Conservation (phyloP, 2,888 invertebrate species). For the Diarsia dahlii region DNA sequence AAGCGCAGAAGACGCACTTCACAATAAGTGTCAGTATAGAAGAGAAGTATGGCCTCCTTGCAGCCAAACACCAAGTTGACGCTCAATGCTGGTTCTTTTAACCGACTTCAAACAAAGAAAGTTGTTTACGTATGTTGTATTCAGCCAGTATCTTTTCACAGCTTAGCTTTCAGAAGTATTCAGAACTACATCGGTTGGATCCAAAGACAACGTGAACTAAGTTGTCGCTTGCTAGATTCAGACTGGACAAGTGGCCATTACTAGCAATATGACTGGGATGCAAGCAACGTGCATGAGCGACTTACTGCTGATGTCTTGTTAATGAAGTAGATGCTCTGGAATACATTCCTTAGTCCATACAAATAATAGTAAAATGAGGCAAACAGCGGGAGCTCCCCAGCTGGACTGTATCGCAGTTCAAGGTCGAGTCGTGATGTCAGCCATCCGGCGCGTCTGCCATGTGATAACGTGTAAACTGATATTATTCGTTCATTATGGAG, state of each 20-base stretch:
- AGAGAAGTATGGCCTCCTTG: not conserved
- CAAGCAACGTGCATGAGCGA: not conserved
- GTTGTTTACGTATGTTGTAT: not conserved
- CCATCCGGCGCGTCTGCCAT: not conserved
- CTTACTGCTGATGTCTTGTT: not conserved
- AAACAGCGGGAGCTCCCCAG: not conserved
- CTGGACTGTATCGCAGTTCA: not conserved
- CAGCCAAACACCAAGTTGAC: not conserved
- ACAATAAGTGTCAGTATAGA: not conserved
- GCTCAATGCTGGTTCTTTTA: not conserved
- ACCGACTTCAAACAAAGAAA: not conserved
- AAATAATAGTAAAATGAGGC: not conserved
- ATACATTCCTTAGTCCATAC: no score
- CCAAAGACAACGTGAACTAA: not conserved
- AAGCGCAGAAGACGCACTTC: not conserved
- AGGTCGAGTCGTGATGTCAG: not conserved
- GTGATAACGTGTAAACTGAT: not conserved
- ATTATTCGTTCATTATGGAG: not conserved
- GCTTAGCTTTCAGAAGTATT: not conserved
- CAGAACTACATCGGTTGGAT: not conserved
- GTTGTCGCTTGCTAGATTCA: not conserved
- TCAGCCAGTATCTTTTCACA: not conserved
- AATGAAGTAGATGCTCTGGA: not conserved
- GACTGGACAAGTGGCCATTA: not conserved
- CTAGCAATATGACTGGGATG: not conserved